phyloP scores from a whole-genome alignment of 2,113 vertebrate genomes.

The Brachyistius frenatus region DNA sequence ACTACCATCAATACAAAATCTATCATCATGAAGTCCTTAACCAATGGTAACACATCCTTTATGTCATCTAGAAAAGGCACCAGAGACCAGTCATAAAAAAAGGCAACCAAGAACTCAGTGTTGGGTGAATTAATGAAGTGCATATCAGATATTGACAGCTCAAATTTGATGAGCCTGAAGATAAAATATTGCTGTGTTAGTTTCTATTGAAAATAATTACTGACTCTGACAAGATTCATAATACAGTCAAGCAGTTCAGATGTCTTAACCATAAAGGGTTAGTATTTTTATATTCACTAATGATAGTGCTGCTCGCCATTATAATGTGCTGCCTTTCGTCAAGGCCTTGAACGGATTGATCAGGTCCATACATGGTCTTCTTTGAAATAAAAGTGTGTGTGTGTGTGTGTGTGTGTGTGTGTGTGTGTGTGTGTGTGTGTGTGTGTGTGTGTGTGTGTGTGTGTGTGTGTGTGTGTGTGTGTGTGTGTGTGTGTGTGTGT shows the following conservation, averaged over 20 bases:
- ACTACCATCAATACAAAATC: no score
- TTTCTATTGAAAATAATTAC: not conserved
- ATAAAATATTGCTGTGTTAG: not conserved
- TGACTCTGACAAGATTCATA: not conserved
- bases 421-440: not conserved
- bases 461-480: constrained; percentile 5
- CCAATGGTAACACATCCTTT: no score
- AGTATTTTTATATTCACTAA: constrained; percentile 5
- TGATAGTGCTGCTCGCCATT: not conserved
- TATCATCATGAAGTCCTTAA: no score
- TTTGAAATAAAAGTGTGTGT: constrained; percentile 27
- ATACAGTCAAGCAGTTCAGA: not conserved
- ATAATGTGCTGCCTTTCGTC: constrained; percentile 18
- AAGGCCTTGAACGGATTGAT: constrained; percentile 24
- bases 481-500: not conserved
- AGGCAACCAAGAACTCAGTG: no score
- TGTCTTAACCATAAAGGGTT: not conserved
- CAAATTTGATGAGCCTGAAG: not conserved
- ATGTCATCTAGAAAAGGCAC: no score
- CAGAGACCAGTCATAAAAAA: no score
- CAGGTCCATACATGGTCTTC: constrained; percentile 53
- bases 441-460: constrained; percentile 8
- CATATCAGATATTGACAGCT: no score
- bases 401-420: constrained; percentile 5
- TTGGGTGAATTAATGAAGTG: no score